Conservation (phyloP, 2,888 invertebrate species). For the Scaptomyza tumidula region DNA sequence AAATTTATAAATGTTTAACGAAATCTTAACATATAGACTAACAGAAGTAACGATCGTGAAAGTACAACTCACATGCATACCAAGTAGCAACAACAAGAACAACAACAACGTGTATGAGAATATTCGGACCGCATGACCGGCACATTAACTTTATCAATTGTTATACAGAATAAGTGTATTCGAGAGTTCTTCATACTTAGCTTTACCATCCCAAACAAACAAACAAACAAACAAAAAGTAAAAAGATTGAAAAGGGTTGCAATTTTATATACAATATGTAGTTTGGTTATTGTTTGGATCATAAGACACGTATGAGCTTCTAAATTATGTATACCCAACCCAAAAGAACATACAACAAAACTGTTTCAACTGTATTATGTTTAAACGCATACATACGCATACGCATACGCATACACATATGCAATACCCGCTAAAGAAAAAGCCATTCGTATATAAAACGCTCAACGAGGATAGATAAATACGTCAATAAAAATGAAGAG, state of each 20-base stretch:
- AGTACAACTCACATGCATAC: conserved; percentile 54
- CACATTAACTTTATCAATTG: conserved; percentile 37
- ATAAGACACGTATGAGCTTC: conserved; percentile 41
- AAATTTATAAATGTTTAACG: conserved; percentile 78
- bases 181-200: conserved; percentile 29
- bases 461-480: conserved; percentile 27
- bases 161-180: conserved; percentile 33
- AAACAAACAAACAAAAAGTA: background rate
- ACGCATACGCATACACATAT: background rate
- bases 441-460: conserved; percentile 24
- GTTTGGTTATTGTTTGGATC: conserved; percentile 37
- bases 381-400: conserved; percentile 2
- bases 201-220: conserved; percentile 10
- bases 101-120: conserved; percentile 36
- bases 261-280: conserved; percentile 25
- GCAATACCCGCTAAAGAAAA: conserved; percentile 8
- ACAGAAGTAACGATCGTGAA: conserved; percentile 63
- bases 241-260: conserved; percentile 19
- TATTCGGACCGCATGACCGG: conserved; percentile 22
- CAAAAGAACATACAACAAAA: background rate
- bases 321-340: conserved; percentile 20
- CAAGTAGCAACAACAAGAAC: conserved; percentile 25
- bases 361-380: conserved; percentile 30
- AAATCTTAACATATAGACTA: conserved; percentile 77
- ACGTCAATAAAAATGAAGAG: conserved; percentile 23